Evolutionary conservation across 1,140 invertebrate species (phyloP).

Genomic region (Diabrotica virgifera): DNA sequence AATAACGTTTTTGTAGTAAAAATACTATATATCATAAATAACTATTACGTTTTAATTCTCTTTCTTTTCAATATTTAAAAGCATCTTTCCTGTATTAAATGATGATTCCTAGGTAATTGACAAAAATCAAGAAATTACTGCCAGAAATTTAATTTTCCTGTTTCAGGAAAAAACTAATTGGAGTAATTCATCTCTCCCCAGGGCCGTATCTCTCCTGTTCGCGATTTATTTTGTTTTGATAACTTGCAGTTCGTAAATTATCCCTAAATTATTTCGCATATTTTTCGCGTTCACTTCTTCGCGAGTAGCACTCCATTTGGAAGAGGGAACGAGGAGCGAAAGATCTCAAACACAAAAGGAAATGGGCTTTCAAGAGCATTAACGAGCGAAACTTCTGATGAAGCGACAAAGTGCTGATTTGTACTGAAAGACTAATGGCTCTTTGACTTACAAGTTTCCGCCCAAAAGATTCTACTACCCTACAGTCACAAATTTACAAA

Average conservation of each 20-base stretch:
- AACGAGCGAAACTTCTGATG: constrained; percentile 24
- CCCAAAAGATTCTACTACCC: constrained; percentile 20
- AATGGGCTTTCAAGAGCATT: constrained; percentile 10
- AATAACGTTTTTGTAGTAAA: too few species aligned
- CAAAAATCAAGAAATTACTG: too few species aligned
- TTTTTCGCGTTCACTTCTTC: constrained; percentile 5
- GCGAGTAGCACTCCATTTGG: constrained; percentile 8
- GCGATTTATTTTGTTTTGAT: not conserved
- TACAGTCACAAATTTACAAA: not conserved
- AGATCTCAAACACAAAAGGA: constrained; percentile 8
- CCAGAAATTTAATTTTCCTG: too few species aligned
- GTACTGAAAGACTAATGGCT: constrained; percentile 41
- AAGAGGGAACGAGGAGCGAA: not conserved
- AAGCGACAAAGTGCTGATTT: constrained; percentile 35
- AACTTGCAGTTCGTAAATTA: not conserved
- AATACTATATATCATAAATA: too few species aligned
- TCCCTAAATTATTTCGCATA: constrained; percentile 13
- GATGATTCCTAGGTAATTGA: too few species aligned
- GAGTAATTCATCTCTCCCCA: too few species aligned
- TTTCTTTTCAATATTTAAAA: too few species aligned
- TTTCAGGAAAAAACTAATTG: too few species aligned
- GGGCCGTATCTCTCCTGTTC: not conserved
- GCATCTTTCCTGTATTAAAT: too few species aligned
- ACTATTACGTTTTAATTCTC: too few species aligned
- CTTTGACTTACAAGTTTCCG: constrained; percentile 41